Evolutionary conservation across 2,113 vertebrate species (phyloP), one percentile per base, ranked within the genome.

Genomic region (Phoenicopterus ruber): DNA sequence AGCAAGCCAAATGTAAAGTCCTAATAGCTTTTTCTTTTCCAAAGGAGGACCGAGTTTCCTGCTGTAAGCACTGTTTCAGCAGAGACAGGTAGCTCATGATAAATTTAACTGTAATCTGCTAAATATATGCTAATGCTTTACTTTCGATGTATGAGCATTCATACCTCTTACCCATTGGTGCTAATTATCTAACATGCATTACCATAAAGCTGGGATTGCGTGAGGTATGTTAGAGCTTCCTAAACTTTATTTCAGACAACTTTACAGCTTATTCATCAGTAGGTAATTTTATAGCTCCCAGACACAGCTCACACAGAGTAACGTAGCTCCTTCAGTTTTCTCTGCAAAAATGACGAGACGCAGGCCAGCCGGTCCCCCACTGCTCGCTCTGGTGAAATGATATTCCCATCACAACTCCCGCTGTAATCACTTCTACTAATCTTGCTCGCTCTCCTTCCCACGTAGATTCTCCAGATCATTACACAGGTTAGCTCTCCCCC

Each of bases 181-280:
- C 77, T 97, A 94, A 95, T 95, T 95, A 97, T 95, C 93, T 63
- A 94, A 89, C 88, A 52, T 61, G 40, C 82, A 94, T 97, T 96
- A 61, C 84, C 89, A 96, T 96, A 94, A 67, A 91, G 44, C 80
- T 86, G 76, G 91, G 66, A 82, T 90, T 90, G 93, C 1, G 1
- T 90, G 88, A 96, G 94, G 40, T 91, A 57, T 25, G 67, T 88
- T 94, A 86, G 70, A 32, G 77, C 73, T 92, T 96, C 84, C 80
- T 94, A 92, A 97, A 95, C 85, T 96, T 98, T 91, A 88, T 90
- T 96, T 96, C 90, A 96, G 87, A 94, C 89, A 97, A 97, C 86
- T 97, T 96, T 94, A 67, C 73, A 58, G 54, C 72, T 76, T 91
- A 92, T 95, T 97, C 96, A 93, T 94, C 85, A 74, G 87, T 47